These are phyloP conservation scores for Thereva unica DNA, from an alignment of 2,888 invertebrate genomes.

Conservation along the genomic window DNA sequence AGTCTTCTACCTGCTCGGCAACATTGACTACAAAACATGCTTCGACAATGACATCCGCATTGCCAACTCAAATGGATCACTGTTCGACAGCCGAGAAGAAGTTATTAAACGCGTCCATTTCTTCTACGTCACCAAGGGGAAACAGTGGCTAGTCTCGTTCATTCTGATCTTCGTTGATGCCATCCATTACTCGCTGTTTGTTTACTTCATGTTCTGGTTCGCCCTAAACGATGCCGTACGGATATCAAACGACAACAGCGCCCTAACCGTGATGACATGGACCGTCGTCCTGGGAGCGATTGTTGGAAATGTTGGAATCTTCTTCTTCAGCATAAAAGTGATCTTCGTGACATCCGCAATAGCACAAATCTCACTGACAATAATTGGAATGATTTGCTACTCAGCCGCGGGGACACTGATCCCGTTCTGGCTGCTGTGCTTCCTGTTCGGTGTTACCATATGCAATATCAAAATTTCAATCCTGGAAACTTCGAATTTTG, in stretches of 20 bases:
- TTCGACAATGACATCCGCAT: constrained; percentile 52
- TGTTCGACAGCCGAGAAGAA: constrained; percentile 51
- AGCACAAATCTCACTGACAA: constrained; percentile 46
- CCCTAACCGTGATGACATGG: constrained; percentile 52
- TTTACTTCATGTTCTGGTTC: constrained; percentile 53
- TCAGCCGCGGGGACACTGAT: constrained; percentile 43
- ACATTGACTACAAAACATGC: constrained; percentile 51
- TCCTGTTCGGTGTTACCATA: constrained; percentile 50
- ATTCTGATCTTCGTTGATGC: constrained; percentile 51
- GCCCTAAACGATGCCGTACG: constrained; percentile 49
- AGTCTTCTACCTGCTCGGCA: constrained; percentile 43
- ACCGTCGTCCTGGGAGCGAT: constrained; percentile 49
- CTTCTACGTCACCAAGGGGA: constrained; percentile 53
- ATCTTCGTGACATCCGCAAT: constrained; percentile 49
- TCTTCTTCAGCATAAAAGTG: constrained; percentile 50
- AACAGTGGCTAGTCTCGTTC: constrained; percentile 52
- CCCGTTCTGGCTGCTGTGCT: constrained; percentile 51
- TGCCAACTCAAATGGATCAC: constrained; percentile 51
- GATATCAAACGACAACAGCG: constrained; percentile 44
- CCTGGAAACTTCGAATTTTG: constrained; percentile 51
- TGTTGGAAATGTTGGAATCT: constrained; percentile 44
- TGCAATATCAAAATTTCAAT: constrained; percentile 50
- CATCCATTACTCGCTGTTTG: constrained; percentile 51
- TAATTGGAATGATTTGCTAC: constrained; percentile 51
- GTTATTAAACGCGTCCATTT: constrained; percentile 52